Evolutionary conservation across 1,140 invertebrate species (phyloP), one percentile per base, ranked within the genome.

Genomic region (Solenopsis fugax): DNA sequence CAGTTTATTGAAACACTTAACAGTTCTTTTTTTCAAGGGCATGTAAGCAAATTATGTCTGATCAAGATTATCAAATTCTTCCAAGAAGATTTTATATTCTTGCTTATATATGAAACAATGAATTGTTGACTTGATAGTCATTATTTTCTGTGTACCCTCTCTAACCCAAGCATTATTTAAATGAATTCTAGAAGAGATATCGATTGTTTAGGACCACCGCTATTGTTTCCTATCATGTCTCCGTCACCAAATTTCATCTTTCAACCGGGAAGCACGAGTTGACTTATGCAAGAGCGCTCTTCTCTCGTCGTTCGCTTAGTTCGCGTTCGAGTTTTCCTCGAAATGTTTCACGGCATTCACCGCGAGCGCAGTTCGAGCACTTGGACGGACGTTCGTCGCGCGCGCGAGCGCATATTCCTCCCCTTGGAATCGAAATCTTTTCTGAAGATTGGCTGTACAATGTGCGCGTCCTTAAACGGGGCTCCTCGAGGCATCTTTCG

Each of bases 381-480:
- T 81, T 81, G 16, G 48, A 34, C 45, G 45, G 64, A 71, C 64
- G 64, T 69, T 81, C 24, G 21, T 80, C 77, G 41, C 41, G 41
- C 41, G 41, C 41, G 41, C 41, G 41, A 4, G 58, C 9, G 41
- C 41, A 9, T 34, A 16, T 52, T 54, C 77, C 48, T 52, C 29
- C 64, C 48, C 4, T 21, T 18, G 12, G 52, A 71, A 41, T 56
- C 24, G 64, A 56, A 81, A 81, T 81, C 78, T 71, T 71, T 29
- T 56, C 21, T 1, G 21, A 81, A 2, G 65, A 81, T 81, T 56
- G 77, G 50, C 50, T 18, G 48, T 56, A 48, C 60, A 64, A 29
- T n/a, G 58, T 16, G 75, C 18, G 45, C 78, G 50, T 34, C 41
- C 50, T 81, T 81, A 81, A 81, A 81, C 37, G 34, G 21, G 16